Conservation (phyloP, 2,113 vertebrate species). For the Echinops telfairi region DNA sequence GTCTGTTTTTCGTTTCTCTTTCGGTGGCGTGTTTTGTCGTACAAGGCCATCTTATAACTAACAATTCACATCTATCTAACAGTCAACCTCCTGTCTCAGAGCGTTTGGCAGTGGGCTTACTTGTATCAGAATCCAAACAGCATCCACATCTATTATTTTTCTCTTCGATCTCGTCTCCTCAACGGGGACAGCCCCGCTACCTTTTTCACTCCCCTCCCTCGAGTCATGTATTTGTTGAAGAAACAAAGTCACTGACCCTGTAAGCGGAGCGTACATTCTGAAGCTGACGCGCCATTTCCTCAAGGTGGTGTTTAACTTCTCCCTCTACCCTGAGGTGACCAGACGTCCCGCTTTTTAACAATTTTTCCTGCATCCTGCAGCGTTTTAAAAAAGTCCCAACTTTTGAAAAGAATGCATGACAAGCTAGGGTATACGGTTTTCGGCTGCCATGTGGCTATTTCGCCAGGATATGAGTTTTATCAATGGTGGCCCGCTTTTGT, state of each 20-base stretch:
- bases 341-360: too few relatives aligned
- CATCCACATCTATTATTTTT: neutral
- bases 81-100: conserved; percentile 12
- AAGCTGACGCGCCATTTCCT: conserved; percentile 10
- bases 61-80: conserved; percentile 16
- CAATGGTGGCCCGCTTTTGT: too few relatives aligned
- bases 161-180: neutral
- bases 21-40: neutral
- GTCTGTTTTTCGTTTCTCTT: neutral
- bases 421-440: too few relatives aligned
- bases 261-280: neutral
- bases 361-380: too few relatives aligned
- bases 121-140: neutral
- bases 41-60: neutral
- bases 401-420: too few relatives aligned
- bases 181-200: neutral
- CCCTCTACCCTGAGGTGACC: neutral
- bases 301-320: conserved; percentile 10
- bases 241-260: conserved; percentile 1
- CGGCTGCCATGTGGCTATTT: too few relatives aligned
- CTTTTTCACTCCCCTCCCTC: neutral
- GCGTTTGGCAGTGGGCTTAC: conserved; percentile 21
- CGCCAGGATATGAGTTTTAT: too few relatives aligned
- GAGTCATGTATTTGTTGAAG: conserved; percentile 28
- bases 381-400: too few relatives aligned